phyloP scores from a whole-genome alignment of 2,113 vertebrate genomes.

The Menidia beryllina region DNA sequence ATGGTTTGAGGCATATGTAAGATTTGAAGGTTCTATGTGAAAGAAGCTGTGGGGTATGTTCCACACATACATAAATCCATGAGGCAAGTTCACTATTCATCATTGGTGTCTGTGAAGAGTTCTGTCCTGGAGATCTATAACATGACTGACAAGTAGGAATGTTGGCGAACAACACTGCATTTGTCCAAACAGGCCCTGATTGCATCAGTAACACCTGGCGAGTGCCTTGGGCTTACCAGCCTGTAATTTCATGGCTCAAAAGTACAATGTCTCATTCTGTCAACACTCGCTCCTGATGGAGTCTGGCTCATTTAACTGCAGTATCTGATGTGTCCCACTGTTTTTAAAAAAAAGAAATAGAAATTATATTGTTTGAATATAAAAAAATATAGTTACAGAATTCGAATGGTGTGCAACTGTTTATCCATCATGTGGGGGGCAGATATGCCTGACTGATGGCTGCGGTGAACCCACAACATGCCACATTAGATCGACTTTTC shows the following conservation, averaged over 20 bases:
- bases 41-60: not conserved
- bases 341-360: too few relatives aligned
- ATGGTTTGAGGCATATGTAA: not conserved
- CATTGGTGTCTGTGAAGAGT: conserved; percentile 44
- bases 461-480: conserved; percentile 32
- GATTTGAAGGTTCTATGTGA: not conserved
- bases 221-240: conserved; percentile 80
- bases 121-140: conserved; percentile 62
- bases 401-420: conserved; percentile 4
- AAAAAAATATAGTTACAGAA: conserved; percentile 12
- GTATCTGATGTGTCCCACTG: conserved; percentile 22
- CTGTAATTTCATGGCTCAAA: conserved; percentile 83
- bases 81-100: conserved; percentile 42
- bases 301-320: conserved; percentile 60
- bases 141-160: conserved; percentile 78
- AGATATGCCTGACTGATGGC: conserved; percentile 19
- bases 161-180: conserved; percentile 53
- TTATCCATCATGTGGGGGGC: not conserved
- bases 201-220: conserved; percentile 82
- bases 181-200: conserved; percentile 78
- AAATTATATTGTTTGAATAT: conserved; percentile 7
- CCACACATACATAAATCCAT: conserved; percentile 8
- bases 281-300: conserved; percentile 74
- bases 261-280: conserved; percentile 82
- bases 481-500: not conserved